phyloP scores from a whole-genome alignment of 2,888 invertebrate genomes.

The Psylliodes chrysocephalus region DNA sequence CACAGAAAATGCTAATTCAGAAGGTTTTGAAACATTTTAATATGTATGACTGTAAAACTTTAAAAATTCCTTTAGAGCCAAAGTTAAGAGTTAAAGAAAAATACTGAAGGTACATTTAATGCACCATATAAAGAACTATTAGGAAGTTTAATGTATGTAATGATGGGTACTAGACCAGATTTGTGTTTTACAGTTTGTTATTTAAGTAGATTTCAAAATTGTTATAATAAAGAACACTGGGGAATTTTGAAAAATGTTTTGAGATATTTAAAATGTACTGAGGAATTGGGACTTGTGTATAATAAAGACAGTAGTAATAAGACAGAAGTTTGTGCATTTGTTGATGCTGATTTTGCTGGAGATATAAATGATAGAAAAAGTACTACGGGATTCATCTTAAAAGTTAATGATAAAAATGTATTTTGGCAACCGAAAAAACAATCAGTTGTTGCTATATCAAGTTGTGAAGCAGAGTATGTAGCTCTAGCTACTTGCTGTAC shows the following conservation, averaged over 20 bases:
- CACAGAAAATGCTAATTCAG: not conserved
- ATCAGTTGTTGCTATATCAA: slow-evolving; percentile 36
- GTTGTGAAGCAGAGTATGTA: slow-evolving; percentile 43
- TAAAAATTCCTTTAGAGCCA: not conserved
- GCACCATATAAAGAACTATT: not conserved
- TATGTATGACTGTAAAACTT: not conserved
- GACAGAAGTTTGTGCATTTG: slow-evolving; percentile 34
- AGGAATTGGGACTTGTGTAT: slow-evolving; percentile 36
- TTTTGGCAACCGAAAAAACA: slow-evolving; percentile 43
- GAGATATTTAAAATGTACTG: slow-evolving; percentile 35
- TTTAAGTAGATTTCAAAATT: slow-evolving; percentile 42
- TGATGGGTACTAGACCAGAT: not conserved
- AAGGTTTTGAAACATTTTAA: not conserved
- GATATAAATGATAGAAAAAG: slow-evolving; percentile 39
- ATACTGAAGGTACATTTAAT: not conserved
- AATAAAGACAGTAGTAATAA: slow-evolving; percentile 11
- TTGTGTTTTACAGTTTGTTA: not conserved
- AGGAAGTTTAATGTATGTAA: not conserved
- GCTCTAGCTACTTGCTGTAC: slow-evolving; percentile 38
- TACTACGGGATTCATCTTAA: slow-evolving; percentile 37
- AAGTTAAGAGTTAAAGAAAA: not conserved
- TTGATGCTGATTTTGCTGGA: slow-evolving; percentile 44
- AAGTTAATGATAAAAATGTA: slow-evolving; percentile 39
- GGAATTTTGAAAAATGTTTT: no score
- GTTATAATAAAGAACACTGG: no score